Evolutionary conservation across 1,140 invertebrate species (phyloP).

Genomic region (Heliconius melpomene): DNA sequence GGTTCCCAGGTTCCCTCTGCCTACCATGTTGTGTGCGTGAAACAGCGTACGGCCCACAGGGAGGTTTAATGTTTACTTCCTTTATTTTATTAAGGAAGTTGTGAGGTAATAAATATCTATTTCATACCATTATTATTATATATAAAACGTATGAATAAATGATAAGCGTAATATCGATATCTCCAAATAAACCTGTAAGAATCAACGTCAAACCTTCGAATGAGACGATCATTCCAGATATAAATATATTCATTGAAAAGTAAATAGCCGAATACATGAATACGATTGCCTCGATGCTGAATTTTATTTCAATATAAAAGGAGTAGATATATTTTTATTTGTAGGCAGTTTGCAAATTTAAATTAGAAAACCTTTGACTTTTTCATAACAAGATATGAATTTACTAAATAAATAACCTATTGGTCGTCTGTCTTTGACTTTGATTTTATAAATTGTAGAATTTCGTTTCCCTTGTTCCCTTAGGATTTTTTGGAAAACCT

Average conservation of each 20-base stretch:
- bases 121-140: neutral
- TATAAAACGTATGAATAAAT: constrained; percentile 6
- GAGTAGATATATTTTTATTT: neutral
- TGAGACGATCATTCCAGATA: neutral
- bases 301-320: constrained; percentile 13
- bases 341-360: neutral
- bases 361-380: neutral
- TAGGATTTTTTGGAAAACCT: no score
- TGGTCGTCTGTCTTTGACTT: no score
- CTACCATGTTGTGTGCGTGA: no score
- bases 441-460: no score
- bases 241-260: constrained; percentile 32
- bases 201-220: neutral
- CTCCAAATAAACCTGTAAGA: neutral
- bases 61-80: neutral
- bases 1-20: no score
- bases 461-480: no score
- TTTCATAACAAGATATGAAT: neutral
- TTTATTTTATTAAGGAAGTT: neutral
- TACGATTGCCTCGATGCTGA: constrained; percentile 15
- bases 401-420: no score
- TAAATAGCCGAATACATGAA: constrained; percentile 29
- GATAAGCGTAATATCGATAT: neutral
- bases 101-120: neutral
- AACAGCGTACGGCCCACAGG: no score